Evolutionary conservation across 2,113 vertebrate genomes (phyloP).

Genomic region (Gila orcuttii): DNA sequence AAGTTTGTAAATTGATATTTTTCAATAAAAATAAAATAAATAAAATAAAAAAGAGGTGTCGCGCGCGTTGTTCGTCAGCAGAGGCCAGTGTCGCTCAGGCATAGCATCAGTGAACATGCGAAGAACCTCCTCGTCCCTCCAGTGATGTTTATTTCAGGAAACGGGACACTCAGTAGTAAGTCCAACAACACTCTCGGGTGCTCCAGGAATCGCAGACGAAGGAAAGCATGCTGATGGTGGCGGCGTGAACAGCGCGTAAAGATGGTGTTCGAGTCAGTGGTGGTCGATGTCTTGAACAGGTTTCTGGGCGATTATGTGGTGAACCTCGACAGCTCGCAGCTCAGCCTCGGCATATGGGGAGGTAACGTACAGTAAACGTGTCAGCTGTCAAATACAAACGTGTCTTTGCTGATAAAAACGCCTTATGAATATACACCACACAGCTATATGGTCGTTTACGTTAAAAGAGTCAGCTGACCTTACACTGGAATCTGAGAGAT

Average conservation of each 20-base stretch:
- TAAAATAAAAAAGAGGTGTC: not conserved
- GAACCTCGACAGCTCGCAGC: constrained; percentile 93
- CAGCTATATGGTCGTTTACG: too few relatives aligned
- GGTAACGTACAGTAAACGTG: constrained; percentile 71
- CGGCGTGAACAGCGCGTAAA: constrained; percentile 67
- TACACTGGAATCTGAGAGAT: not conserved
- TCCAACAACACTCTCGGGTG: not conserved
- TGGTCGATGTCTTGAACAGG: constrained; percentile 93
- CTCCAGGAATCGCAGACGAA: constrained; percentile 22
- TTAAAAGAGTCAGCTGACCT: not conserved
- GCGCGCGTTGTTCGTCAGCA: not conserved
- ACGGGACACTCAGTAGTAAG: not conserved
- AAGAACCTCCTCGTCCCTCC: constrained; percentile 26
- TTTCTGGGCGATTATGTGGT: constrained; percentile 97
- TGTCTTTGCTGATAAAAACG: constrained; percentile 4
- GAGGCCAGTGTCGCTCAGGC: constrained; percentile 16
- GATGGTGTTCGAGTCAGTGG: constrained; percentile 96
- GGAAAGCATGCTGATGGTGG: constrained; percentile 44
- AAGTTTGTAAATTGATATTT: too few relatives aligned
- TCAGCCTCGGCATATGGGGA: constrained; percentile 94
- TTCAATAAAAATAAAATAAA: too few relatives aligned
- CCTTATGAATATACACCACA: not conserved
- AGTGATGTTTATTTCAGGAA: constrained; percentile 58
- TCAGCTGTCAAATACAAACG: constrained; percentile 39
- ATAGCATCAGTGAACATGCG: not conserved